Conservation (phyloP, 1,140 invertebrate species). For the Nixonia krombeini region DNA sequence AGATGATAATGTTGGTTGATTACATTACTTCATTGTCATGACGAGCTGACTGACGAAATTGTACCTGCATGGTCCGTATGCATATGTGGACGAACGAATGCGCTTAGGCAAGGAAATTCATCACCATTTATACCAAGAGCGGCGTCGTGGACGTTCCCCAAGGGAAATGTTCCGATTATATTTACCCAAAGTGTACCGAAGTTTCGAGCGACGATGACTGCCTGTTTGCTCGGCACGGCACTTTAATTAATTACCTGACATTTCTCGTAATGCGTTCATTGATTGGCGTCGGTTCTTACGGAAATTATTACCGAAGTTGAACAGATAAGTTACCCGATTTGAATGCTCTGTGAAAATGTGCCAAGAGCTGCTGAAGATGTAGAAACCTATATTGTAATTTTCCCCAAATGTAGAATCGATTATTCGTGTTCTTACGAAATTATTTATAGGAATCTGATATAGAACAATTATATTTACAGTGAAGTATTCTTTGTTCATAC, state of each 20-base stretch:
- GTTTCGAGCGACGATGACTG: constrained; percentile 43
- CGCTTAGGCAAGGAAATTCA: constrained; percentile 48
- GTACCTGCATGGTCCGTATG: constrained; percentile 33
- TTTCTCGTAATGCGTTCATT: constrained; percentile 43
- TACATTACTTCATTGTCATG: constrained; percentile 50
- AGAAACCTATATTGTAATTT: no score
- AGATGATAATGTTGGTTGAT: constrained; percentile 49
- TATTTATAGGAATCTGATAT: no score
- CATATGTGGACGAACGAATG: constrained; percentile 44
- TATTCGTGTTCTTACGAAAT: no score
- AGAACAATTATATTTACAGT: no score
- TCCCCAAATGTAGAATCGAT: no score
- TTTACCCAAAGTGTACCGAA: constrained; percentile 41
- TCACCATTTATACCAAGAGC: constrained; percentile 45
- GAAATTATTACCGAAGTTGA: not conserved
- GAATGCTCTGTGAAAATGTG: no score
- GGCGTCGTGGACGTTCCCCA: constrained; percentile 27
- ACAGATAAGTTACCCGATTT: no score
- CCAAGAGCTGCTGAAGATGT: no score
- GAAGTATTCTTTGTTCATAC: not conserved
- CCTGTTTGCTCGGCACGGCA: constrained; percentile 47
- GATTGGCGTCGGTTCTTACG: constrained; percentile 28
- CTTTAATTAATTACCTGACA: constrained; percentile 51
- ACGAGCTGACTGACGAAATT: constrained; percentile 21
- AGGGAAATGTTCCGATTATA: constrained; percentile 50